Evolutionary conservation across 2,888 invertebrate genomes (phyloP).

Genomic region (Leucophenga maculata): DNA sequence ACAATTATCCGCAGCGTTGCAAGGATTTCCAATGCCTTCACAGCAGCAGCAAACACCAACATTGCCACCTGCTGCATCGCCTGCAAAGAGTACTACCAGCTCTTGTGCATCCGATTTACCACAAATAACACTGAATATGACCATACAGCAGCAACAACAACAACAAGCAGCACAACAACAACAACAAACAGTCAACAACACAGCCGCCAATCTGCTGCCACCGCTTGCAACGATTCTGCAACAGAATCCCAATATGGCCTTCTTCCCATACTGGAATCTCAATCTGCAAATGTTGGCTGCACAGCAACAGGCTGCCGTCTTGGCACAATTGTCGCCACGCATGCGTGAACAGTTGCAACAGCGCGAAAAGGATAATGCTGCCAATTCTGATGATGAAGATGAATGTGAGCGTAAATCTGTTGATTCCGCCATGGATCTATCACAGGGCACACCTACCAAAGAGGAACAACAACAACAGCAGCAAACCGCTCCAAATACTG

Average conservation of each 20-base stretch:
- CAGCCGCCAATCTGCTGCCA: slow-evolving; percentile 57
- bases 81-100: slow-evolving; percentile 57
- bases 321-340: slow-evolving; percentile 69
- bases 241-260: slow-evolving; percentile 67
- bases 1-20: slow-evolving; percentile 67
- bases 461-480: slow-evolving; percentile 43
- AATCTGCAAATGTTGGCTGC: slow-evolving; percentile 72
- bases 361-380: slow-evolving; percentile 40
- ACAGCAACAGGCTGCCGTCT: slow-evolving; percentile 70
- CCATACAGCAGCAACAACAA: slow-evolving; percentile 36
- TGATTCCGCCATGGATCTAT: slow-evolving; percentile 70
- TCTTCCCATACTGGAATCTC: slow-evolving; percentile 72
- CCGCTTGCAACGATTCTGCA: slow-evolving; percentile 68
- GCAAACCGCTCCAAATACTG: slow-evolving; percentile 26
- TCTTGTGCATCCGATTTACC: slow-evolving; percentile 43
- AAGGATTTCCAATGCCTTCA: slow-evolving; percentile 56
- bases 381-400: slow-evolving; percentile 52
- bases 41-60: slow-evolving; percentile 29
- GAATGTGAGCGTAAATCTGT: slow-evolving; percentile 60
- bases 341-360: slow-evolving; percentile 60
- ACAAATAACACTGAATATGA: slow-evolving; percentile 33
- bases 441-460: slow-evolving; percentile 68
- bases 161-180: slow-evolving; percentile 32
- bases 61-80: slow-evolving; percentile 49
- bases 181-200: slow-evolving; percentile 37